Conservation (phyloP, 2,888 invertebrate species). For the Drosophila robusta region DNA sequence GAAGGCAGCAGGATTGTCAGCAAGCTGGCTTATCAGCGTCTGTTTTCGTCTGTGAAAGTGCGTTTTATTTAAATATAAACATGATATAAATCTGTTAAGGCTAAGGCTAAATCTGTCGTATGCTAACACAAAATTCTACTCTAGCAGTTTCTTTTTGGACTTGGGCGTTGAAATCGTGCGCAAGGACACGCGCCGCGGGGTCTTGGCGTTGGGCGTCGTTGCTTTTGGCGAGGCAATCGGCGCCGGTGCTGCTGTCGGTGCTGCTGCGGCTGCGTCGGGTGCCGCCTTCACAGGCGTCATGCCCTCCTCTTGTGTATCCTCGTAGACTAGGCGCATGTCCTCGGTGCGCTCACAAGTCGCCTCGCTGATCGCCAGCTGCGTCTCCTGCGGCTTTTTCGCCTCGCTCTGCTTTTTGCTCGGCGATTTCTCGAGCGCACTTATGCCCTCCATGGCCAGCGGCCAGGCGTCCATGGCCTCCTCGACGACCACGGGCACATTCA, state of each 20-base stretch:
- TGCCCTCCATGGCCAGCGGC: conserved; percentile 62
- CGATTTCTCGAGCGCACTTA: conserved; percentile 27
- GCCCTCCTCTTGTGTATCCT: conserved; percentile 85
- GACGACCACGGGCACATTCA: conserved; percentile 64
- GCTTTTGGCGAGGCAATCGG: conserved; percentile 59
- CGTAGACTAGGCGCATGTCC: conserved; percentile 87
- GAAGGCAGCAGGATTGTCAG: neutral
- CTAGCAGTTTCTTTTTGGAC: conserved; percentile 87
- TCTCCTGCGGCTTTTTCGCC: neutral
- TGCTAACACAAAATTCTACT: conserved; percentile 33
- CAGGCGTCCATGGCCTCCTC: conserved; percentile 83
- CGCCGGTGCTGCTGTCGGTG: neutral
- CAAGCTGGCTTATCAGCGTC: no score
- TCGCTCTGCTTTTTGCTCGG: conserved; percentile 7
- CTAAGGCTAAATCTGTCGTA: conserved; percentile 40
- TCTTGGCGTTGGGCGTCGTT: conserved; percentile 84
- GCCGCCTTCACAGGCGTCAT: neutral
- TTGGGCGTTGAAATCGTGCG: conserved; percentile 93
- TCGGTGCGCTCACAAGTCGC: conserved; percentile 84
- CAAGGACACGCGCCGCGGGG: conserved; percentile 89
- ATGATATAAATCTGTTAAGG: conserved; percentile 37
- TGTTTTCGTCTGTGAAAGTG: neutral
- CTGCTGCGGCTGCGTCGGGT: neutral
- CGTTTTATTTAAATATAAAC: conserved; percentile 43
- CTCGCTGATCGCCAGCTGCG: conserved; percentile 48